A percentile compares a stretch with the other conserved stretches of the same genome.
Conservation (phyloP, 2,113 vertebrate species). For the Zingel zingel region DNA sequence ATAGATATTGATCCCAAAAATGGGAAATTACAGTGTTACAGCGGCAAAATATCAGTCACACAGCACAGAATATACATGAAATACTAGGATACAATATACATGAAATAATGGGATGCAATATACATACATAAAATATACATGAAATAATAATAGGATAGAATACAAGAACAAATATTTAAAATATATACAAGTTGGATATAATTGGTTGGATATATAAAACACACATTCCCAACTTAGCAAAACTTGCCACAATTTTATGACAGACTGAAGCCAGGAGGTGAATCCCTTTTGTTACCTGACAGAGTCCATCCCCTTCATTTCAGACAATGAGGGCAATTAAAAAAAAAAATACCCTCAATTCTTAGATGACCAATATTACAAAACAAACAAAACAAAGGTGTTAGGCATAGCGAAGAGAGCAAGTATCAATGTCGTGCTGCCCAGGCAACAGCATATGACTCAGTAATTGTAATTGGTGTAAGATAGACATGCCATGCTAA, state of each 20-base stretch:
- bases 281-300: not conserved
- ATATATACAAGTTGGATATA: too few relatives aligned
- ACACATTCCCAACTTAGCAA: not conserved
- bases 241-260: not conserved
- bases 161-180: too few relatives aligned
- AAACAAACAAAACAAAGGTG: not conserved
- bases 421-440: not conserved
- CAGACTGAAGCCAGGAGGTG: not conserved
- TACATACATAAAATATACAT: too few relatives aligned
- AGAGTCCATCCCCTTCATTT: not conserved
- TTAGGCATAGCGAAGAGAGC: not conserved
- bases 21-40: too few relatives aligned
- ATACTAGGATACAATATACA: too few relatives aligned
- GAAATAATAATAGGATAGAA: too few relatives aligned
- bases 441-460: constrained; percentile 14
- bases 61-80: too few relatives aligned
- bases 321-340: not conserved
- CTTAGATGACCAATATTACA: not conserved
- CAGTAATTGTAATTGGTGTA: not conserved
- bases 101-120: too few relatives aligned
- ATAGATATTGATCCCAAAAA: too few relatives aligned
- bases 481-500: constrained; percentile 12
- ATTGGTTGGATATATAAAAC: not conserved
- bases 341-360: not conserved
- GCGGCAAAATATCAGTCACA: too few relatives aligned